phyloP scores from a whole-genome alignment of 2,797 vertebrate genomes.

The Melanogrammus aeglefinus region DNA sequence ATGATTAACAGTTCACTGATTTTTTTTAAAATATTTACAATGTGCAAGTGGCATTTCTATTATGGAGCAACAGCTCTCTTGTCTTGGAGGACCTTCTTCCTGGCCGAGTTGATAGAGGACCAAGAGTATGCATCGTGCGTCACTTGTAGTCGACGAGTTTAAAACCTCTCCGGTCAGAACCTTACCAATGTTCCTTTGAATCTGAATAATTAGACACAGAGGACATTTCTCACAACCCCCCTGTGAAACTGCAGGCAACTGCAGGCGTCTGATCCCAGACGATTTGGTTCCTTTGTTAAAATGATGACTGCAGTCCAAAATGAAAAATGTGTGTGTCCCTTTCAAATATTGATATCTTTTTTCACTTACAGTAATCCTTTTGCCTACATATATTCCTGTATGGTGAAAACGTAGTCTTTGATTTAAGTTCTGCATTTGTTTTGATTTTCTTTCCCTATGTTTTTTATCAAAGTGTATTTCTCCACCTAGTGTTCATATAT shows the following conservation, averaged over 20 bases:
- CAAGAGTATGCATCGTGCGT: conserved; percentile 41
- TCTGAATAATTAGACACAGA: conserved; percentile 46
- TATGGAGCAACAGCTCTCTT: not conserved
- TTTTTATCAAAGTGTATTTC: conserved; percentile 30
- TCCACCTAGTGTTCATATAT: conserved; percentile 47
- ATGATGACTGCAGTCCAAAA: not conserved
- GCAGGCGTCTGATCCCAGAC: not conserved
- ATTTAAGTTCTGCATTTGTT: not conserved
- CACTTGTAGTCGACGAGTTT: conserved; percentile 25
- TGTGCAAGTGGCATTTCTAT: not conserved
- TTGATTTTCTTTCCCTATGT: not conserved
- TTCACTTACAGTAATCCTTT: not conserved
- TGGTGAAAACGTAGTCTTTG: not conserved
- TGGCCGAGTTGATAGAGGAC: not conserved
- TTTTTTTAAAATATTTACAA: not conserved
- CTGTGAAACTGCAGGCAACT: conserved; percentile 35
- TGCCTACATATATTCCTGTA: not conserved
- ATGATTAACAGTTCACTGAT: not conserved
- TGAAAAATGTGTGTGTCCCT: conserved; percentile 15
- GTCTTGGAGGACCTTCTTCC: not conserved
- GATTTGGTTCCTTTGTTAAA: not conserved
- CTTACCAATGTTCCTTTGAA: conserved; percentile 45
- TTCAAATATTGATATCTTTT: conserved; percentile 11
- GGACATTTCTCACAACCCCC: conserved; percentile 62
- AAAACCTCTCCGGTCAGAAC: conserved; percentile 50